Evolutionary conservation across 2,113 vertebrate genomes (phyloP).

Genomic region (Tapirus terrestris): DNA sequence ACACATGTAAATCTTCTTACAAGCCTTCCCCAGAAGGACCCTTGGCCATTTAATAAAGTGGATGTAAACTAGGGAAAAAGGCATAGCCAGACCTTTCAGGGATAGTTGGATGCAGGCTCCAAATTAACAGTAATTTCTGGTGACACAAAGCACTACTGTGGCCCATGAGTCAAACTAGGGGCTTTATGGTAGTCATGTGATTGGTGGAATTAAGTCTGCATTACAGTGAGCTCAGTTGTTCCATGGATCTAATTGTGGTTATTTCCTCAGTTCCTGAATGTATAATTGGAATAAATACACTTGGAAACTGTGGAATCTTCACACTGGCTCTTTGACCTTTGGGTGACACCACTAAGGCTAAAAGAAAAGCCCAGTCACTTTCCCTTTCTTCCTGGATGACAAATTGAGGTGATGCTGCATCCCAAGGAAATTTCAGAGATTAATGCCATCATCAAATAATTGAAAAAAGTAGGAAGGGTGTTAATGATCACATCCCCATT

Average conservation of each 20-base stretch:
- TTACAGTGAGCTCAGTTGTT: background rate
- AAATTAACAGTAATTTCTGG: background rate
- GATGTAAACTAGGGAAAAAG: no score
- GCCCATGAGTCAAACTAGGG: background rate
- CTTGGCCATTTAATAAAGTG: background rate
- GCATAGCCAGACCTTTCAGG: background rate
- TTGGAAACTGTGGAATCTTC: background rate
- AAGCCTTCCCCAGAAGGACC: background rate
- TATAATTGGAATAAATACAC: background rate
- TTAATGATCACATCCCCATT: background rate
- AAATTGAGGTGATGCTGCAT: background rate
- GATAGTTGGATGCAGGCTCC: background rate
- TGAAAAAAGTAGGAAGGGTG: constrained; percentile 4
- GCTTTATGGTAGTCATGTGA: background rate
- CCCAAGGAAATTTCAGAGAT: constrained; percentile 26
- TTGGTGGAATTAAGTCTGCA: background rate
- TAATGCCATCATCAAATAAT: constrained; percentile 20
- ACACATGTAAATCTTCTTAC: background rate
- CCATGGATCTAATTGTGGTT: background rate
- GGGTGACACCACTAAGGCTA: background rate
- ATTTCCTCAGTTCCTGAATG: background rate
- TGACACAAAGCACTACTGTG: background rate
- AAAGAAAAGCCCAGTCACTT: background rate
- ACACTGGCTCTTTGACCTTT: background rate
- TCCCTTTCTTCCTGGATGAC: background rate